These are phyloP conservation scores for Campylomormyrus tamandua DNA, from an alignment of 2,113 vertebrate species.

Conservation along the genomic window DNA sequence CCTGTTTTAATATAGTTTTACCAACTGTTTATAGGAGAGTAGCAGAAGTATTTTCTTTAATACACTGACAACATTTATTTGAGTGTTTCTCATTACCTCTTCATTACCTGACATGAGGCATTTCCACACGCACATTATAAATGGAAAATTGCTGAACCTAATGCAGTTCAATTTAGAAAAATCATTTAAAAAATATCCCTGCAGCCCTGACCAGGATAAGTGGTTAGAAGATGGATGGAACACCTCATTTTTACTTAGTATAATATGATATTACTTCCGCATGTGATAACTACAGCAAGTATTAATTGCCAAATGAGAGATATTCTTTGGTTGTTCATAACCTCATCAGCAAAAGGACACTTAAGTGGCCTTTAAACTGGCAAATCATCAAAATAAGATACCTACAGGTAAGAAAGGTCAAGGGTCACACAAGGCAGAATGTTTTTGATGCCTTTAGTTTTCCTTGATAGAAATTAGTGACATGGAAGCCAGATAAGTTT, in stretches of 20 bases:
- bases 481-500: neutral
- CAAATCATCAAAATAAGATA: neutral
- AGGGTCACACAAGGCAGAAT: neutral
- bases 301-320: neutral
- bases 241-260: neutral
- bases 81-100: neutral
- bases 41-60: neutral
- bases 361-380: neutral
- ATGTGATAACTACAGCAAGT: neutral
- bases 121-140: neutral
- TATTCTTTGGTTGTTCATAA: neutral
- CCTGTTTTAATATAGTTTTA: neutral
- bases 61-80: neutral
- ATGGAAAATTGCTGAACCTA: neutral
- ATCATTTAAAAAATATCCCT: neutral
- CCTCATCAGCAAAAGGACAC: neutral
- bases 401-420: neutral
- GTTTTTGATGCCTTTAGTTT: neutral
- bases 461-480: neutral
- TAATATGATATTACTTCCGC: neutral
- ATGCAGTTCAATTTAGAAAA: neutral
- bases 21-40: neutral
- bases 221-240: neutral
- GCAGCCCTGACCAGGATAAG: neutral
- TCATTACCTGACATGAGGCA: slow-evolving; percentile 8